A percentile compares a stretch with the other conserved stretches of the same genome.
Conservation (phyloP, 92 coral and sea anemone genomes). For the Virgularia gustaviana region DNA sequence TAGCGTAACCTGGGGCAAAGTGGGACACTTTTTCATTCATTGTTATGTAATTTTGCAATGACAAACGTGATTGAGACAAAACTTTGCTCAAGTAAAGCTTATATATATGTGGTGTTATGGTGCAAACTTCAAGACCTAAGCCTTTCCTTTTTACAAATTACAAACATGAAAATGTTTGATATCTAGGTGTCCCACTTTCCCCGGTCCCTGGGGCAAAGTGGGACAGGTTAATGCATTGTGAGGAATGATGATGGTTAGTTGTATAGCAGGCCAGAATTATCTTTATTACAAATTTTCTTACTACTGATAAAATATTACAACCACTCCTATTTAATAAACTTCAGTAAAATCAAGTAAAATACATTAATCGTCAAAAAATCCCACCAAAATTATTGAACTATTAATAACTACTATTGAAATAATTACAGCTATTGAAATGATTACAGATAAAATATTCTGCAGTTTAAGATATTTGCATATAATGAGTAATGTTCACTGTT, state of each 20-base stretch:
- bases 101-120: not conserved
- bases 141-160: not conserved
- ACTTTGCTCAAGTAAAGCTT: not conserved
- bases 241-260: not conserved
- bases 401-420: no score
- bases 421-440: no score
- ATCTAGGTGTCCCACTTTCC: not conserved
- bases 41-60: not conserved
- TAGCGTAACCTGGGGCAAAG: no score
- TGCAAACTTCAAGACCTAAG: not conserved
- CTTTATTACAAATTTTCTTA: not conserved
- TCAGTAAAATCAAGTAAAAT: not conserved
- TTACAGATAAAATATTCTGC: no score
- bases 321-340: not conserved
- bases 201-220: constrained; percentile 1
- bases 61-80: not conserved
- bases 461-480: no score
- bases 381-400: not conserved
- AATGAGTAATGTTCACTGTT: no score
- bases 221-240: not conserved
- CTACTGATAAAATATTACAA: not conserved
- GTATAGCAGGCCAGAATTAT: not conserved
- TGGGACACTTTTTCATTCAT: no score
- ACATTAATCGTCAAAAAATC: not conserved
- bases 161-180: not conserved